Evolutionary conservation across 2,797 vertebrate genomes (phyloP).

Genomic region (Leptoclinus maculatus): DNA sequence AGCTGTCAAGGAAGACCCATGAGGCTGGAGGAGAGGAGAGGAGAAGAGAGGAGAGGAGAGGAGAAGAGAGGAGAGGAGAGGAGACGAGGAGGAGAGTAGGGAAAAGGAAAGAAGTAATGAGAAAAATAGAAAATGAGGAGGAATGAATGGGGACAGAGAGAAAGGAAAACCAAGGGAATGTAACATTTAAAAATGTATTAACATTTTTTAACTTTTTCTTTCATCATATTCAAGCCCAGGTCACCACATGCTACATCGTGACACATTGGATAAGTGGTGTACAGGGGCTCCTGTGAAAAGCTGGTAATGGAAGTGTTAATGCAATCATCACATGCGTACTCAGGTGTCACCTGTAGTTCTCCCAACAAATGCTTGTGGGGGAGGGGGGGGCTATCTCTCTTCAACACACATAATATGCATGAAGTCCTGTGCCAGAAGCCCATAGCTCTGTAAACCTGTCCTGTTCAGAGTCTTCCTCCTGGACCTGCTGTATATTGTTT

Average conservation of each 20-base stretch:
- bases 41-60: conserved; percentile 1
- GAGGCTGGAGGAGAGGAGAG: conserved; percentile 32
- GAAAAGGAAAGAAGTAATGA: background rate
- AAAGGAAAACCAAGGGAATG: background rate
- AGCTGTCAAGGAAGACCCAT: conserved; percentile 67
- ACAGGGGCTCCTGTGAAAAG: background rate
- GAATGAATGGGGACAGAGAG: background rate
- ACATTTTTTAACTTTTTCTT: background rate
- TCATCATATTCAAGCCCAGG: background rate
- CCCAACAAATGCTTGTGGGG: background rate
- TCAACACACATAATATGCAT: background rate
- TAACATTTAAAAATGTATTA: background rate
- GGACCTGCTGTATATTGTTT: background rate
- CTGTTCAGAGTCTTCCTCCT: background rate
- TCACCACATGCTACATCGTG: background rate
- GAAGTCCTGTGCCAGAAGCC: background rate
- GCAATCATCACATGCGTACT: background rate
- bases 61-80: conserved; percentile 3
- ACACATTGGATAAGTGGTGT: background rate
- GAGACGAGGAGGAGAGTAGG: conserved; percentile 1
- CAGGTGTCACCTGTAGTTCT: conserved; percentile 25
- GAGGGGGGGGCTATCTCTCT: background rate
- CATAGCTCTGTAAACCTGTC: background rate
- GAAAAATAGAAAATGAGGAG: background rate
- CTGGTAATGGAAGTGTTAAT: conserved; percentile 28